Conservation (phyloP, 2,113 vertebrate species). For the Oncorhynchus mykiss region DNA sequence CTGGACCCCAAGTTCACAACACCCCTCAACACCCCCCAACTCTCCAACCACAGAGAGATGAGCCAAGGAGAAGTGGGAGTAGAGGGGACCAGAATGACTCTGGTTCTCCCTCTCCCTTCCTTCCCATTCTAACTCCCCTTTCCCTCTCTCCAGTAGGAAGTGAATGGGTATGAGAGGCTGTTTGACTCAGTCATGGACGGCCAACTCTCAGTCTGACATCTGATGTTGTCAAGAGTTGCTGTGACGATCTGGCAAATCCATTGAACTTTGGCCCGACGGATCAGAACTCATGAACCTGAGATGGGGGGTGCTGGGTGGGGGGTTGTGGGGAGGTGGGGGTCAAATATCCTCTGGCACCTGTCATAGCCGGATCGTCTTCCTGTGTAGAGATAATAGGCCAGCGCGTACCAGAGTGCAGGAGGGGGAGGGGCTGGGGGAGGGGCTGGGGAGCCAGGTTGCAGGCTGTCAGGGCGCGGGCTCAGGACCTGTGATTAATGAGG, state of each 20-base stretch:
- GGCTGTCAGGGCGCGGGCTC: conserved; percentile 62
- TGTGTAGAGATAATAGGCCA: conserved; percentile 45
- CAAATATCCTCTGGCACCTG: conserved; percentile 63
- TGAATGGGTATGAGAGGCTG: conserved; percentile 20
- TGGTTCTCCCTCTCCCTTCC: too few species aligned
- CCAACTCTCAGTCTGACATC: conserved; percentile 61
- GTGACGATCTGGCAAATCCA: conserved; percentile 65
- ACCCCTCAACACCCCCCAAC: conserved; percentile 20
- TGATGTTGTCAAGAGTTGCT: conserved; percentile 65
- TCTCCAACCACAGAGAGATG: background rate
- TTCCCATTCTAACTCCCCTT: background rate
- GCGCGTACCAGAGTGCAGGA: conserved; percentile 35
- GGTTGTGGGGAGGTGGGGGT: conserved; percentile 30
- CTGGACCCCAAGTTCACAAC: conserved; percentile 53
- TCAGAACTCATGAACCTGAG: conserved; percentile 68
- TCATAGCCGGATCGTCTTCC: conserved; percentile 39
- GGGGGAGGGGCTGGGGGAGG: conserved; percentile 1
- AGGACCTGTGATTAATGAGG: conserved; percentile 72
- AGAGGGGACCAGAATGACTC: conserved; percentile 28
- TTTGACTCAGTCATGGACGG: conserved; percentile 56
- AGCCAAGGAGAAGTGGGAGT: conserved; percentile 16
- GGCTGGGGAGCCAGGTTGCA: conserved; percentile 63
- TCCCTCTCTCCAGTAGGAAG: conserved; percentile 43
- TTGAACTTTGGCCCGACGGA: conserved; percentile 70
- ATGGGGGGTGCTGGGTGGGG: conserved; percentile 25